phyloP scores from a whole-genome alignment of 2,888 invertebrate species.

The Hyles lineata region DNA sequence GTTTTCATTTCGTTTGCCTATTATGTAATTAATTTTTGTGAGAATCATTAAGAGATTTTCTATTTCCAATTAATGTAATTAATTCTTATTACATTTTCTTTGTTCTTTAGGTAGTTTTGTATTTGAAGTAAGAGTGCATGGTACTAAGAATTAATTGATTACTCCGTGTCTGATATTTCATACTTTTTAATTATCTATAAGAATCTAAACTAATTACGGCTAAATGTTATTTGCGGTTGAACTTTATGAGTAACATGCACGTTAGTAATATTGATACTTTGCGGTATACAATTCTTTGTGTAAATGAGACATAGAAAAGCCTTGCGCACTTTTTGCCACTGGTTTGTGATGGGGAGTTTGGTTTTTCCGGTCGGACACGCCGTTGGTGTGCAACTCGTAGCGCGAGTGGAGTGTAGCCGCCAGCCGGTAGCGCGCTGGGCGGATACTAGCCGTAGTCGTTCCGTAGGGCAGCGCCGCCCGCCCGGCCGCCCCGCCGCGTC shows the following conservation, averaged over 20 bases:
- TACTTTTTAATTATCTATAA: background rate
- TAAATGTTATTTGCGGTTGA: background rate
- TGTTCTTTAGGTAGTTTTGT: background rate
- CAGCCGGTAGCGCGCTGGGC: slow-evolving; percentile 67
- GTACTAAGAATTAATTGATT: background rate
- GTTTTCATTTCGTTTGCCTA: background rate
- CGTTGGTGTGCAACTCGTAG: slow-evolving; percentile 66
- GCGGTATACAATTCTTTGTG: no score
- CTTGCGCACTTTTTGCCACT: slow-evolving; percentile 1
- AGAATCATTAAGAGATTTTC: background rate
- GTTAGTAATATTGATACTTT: background rate
- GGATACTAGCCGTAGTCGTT: slow-evolving; percentile 68
- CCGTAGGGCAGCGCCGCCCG: slow-evolving; percentile 61
- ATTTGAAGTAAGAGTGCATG: background rate
- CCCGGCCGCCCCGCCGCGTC: slow-evolving; percentile 50
- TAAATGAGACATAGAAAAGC: background rate
- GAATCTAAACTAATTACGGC: background rate
- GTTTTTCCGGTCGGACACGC: slow-evolving; percentile 42
- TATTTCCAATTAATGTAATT: background rate
- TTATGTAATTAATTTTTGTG: background rate
- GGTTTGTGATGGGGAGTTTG: slow-evolving; percentile 1
- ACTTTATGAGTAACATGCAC: background rate
- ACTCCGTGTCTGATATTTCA: background rate
- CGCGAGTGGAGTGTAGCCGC: slow-evolving; percentile 66
- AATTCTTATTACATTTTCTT: background rate